Base-by-base conservation (phyloP, 2,888 invertebrate species). In the Amblyteles armatorius region DNA sequence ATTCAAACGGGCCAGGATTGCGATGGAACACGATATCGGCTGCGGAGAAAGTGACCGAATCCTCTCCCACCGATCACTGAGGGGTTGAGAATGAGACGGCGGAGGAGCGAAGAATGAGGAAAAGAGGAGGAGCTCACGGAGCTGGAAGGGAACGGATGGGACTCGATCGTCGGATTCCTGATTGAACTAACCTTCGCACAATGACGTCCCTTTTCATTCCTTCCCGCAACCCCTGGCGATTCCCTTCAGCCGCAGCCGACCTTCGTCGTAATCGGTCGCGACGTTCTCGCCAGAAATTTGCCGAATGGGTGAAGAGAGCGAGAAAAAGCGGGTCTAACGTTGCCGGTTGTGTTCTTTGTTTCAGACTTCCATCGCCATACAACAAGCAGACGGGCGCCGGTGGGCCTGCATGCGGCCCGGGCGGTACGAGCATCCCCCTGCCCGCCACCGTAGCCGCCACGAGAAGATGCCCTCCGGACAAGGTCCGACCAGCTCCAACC, bases 401-500 rank as follows among this genome's bases (percentile, higher is more conserved):
- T 69, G 95, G 95, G 91, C 92, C 90, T 60, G 94, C 94, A 88
- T 94, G 94, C 76, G 90, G 89, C 57, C 94, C 95, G 90, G 94
- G 94, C 85, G 96, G 96, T 91, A 97, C 97, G 88, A 97, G 97
- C 91, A 97, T 97, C 91, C 97, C 97, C 79, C 93, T 97, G 90
- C 97, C 97, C 63, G 97, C 97, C 83, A 97, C 97, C 44, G 97
- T 97, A 87, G 95, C 96, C 90, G 97, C 97, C 73, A 96, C 96
- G 86, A 95, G 97, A 87, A 95, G 97, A 93, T 97, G 97, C 89
- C 97, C 97, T 77, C 97, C 97, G 88, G 97, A 97, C 94, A 97
- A 97, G 94, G 95, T 96, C 86, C 95, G 97, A 82, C 97, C 97
- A 13, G 95, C 97, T 88, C 97, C 97, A 13, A 95, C 96, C 78